A percentile compares a stretch with the other conserved stretches of the same genome.
Conservation (phyloP, 2,888 invertebrate genomes). For the Lissocephala sabroskyi region DNA sequence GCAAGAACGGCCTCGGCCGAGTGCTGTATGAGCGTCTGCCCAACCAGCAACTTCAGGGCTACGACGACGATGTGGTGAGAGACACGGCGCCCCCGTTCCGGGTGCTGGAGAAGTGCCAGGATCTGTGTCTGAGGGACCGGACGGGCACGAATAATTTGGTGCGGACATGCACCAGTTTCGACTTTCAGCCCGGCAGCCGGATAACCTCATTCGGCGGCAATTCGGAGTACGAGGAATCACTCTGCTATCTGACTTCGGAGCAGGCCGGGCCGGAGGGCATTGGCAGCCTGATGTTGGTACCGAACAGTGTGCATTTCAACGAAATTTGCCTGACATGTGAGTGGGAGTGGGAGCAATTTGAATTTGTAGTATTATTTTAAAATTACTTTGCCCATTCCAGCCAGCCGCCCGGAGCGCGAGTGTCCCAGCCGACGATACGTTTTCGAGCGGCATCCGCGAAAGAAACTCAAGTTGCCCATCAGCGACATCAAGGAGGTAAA, state of each 20-base stretch:
- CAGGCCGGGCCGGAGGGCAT: constrained; percentile 91
- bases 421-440: constrained; percentile 91
- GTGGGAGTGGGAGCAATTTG: constrained; percentile 4
- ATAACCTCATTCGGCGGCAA: constrained; percentile 87
- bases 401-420: constrained; percentile 89
- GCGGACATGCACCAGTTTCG: constrained; percentile 89
- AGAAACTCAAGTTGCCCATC: constrained; percentile 85
- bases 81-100: constrained; percentile 89
- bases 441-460: constrained; percentile 89
- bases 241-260: constrained; percentile 88
- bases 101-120: constrained; percentile 91
- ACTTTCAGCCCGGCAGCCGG: constrained; percentile 90
- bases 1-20: constrained; percentile 90
- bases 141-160: constrained; percentile 85
- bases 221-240: constrained; percentile 90
- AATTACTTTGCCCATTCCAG: constrained; percentile 70
- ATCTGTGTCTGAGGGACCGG: constrained; percentile 86
- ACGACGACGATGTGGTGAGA: constrained; percentile 89
- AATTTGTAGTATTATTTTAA: background rate
- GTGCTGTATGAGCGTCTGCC: constrained; percentile 91
- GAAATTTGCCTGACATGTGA: constrained; percentile 92
- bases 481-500: constrained; percentile 86
- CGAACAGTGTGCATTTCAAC: constrained; percentile 91
- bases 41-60: constrained; percentile 90
- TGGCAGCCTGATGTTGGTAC: constrained; percentile 89